These are phyloP conservation scores for Melanchra persicariae DNA, from an alignment of 2,888 invertebrate genomes.

Conservation along the genomic window DNA sequence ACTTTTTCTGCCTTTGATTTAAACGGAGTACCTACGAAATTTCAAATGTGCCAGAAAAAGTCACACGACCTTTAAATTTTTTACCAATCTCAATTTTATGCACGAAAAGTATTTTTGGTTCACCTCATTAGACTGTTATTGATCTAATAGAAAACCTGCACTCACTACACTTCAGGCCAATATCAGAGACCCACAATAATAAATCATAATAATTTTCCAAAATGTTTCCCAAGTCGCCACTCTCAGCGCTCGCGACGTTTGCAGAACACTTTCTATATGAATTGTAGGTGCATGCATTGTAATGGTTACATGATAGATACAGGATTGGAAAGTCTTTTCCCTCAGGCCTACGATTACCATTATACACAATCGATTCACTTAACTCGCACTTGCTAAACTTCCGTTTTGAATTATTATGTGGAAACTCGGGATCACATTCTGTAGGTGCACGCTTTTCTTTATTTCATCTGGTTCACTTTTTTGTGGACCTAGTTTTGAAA, in stretches of 20 bases:
- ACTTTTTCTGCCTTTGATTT: too few species aligned
- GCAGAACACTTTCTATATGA: slow-evolving; percentile 88
- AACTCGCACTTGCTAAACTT: slow-evolving; percentile 66
- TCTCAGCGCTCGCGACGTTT: slow-evolving; percentile 64
- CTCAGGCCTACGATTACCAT: slow-evolving; percentile 76
- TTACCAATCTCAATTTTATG: background rate
- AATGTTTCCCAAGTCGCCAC: slow-evolving; percentile 40
- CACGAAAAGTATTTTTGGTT: background rate
- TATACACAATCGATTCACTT: slow-evolving; percentile 80
- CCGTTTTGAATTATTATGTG: slow-evolving; percentile 57
- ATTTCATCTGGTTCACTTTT: background rate
- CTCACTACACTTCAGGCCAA: background rate
- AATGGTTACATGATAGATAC: slow-evolving; percentile 83
- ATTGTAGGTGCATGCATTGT: slow-evolving; percentile 89
- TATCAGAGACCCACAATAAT: background rate
- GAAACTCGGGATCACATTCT: slow-evolving; percentile 38
- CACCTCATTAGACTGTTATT: background rate
- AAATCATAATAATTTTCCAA: background rate
- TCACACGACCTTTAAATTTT: background rate
- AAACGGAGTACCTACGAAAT: background rate
- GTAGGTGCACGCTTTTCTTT: slow-evolving; percentile 21
- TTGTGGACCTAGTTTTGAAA: background rate
- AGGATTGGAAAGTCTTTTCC: slow-evolving; percentile 83
- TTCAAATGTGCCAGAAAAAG: background rate
- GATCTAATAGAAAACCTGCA: background rate